These are phyloP conservation scores for Clistopyga incitator DNA, from an alignment of 2,888 invertebrate species.

Conservation along the genomic window DNA sequence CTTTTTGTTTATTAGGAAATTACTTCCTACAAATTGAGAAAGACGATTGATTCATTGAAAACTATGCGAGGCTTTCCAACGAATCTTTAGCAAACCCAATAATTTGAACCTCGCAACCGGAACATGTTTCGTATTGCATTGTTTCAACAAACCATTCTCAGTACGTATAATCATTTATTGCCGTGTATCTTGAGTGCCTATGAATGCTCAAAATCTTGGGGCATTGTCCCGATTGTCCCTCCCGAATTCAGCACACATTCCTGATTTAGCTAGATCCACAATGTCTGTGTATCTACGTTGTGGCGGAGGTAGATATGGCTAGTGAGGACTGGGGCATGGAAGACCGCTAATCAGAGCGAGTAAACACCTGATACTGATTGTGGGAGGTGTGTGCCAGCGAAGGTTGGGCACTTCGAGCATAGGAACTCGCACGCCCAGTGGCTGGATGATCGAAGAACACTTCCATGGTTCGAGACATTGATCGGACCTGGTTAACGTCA, in stretches of 20 bases:
- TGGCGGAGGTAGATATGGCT: constrained; percentile 20
- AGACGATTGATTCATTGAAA: too few relatives aligned
- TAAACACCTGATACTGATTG: constrained; percentile 81
- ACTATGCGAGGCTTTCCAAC: too few relatives aligned
- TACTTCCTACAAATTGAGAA: too few relatives aligned
- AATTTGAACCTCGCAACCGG: too few relatives aligned
- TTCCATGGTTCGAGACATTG: constrained; percentile 72
- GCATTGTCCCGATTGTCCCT: not conserved
- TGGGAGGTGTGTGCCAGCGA: constrained; percentile 70
- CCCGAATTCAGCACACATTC: constrained; percentile 17
- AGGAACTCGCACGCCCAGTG: constrained; percentile 65
- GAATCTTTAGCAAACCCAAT: too few relatives aligned
- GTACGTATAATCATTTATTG: not conserved
- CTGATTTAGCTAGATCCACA: constrained; percentile 6
- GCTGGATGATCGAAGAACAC: constrained; percentile 69
- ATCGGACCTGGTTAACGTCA: constrained; percentile 73
- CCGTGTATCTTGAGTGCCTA: not conserved
- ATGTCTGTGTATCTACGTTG: constrained; percentile 21
- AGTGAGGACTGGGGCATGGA: constrained; percentile 55
- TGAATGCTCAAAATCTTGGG: not conserved
- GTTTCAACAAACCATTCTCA: too few relatives aligned
- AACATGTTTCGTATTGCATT: too few relatives aligned
- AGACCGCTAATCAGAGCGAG: constrained; percentile 80
- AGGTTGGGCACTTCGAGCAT: constrained; percentile 34
- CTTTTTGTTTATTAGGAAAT: too few relatives aligned